Evolutionary conservation across 2,888 invertebrate genomes (phyloP).

Genomic region (Hedychridium roseum): DNA sequence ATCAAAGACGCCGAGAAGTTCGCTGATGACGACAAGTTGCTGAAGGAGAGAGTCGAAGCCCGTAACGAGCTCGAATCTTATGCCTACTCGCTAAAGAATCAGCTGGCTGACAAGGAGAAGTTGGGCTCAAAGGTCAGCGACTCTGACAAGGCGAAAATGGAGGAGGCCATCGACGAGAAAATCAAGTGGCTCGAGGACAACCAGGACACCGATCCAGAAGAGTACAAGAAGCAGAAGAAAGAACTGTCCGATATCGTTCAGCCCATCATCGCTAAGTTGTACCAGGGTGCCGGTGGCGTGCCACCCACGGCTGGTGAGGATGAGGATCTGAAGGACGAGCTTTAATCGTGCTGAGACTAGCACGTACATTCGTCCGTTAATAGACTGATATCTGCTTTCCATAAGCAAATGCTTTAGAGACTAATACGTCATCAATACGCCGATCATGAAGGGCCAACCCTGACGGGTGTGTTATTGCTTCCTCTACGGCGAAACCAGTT

Average conservation of each 20-base stretch:
- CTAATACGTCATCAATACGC: conserved; percentile 30
- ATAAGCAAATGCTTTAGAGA: conserved; percentile 46
- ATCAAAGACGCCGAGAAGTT: conserved; percentile 99
- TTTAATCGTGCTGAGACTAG: conserved; percentile 66
- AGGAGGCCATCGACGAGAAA: conserved; percentile 93
- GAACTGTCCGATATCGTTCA: conserved; percentile 94
- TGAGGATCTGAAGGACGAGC: conserved; percentile 75
- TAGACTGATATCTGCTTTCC: conserved; percentile 55
- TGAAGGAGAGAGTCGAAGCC: conserved; percentile 94
- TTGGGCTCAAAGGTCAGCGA: conserved; percentile 89
- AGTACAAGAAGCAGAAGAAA: conserved; percentile 94
- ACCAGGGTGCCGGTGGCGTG: conserved; percentile 84
- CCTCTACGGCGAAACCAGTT: no score
- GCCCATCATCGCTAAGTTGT: conserved; percentile 96
- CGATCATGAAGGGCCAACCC: conserved; percentile 24
- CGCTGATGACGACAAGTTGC: conserved; percentile 97
- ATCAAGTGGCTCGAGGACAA: conserved; percentile 99
- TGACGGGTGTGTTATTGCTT: conserved; percentile 18
- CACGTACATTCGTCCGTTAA: conserved; percentile 32
- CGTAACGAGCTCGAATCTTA: conserved; percentile 97
- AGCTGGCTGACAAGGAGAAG: conserved; percentile 95
- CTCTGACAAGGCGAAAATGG: conserved; percentile 93
- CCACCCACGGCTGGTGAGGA: conserved; percentile 75
- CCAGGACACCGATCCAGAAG: conserved; percentile 89
- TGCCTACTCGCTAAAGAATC: conserved; percentile 97